These are phyloP conservation scores for Drosophila insularis DNA, from an alignment of 1,140 invertebrate genomes.

Conservation along the genomic window DNA sequence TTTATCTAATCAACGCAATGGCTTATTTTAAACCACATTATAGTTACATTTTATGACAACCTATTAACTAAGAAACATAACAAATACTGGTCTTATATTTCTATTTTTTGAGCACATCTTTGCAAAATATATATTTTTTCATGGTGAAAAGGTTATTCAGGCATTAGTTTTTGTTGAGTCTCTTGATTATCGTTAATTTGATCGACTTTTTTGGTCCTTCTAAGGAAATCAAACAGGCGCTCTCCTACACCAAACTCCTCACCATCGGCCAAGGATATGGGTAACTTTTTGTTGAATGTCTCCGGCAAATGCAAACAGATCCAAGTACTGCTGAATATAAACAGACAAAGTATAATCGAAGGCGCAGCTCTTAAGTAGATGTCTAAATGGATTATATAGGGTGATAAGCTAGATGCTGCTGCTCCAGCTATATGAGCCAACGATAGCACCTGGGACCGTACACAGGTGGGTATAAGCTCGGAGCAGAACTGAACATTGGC, in stretches of 20 bases:
- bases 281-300: slow-evolving; percentile 83
- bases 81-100: too few species aligned
- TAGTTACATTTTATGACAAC: too few species aligned
- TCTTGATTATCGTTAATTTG: slow-evolving; percentile 20
- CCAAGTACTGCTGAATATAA: slow-evolving; percentile 83
- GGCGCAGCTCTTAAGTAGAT: slow-evolving; percentile 83
- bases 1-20: too few species aligned
- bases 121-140: too few species aligned
- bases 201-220: not conserved
- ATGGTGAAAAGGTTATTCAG: slow-evolving; percentile 6
- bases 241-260: slow-evolving; percentile 84
- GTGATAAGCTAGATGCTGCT: slow-evolving; percentile 75
- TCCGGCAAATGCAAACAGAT: slow-evolving; percentile 85
- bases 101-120: too few species aligned
- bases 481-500: slow-evolving; percentile 85
- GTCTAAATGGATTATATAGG: slow-evolving; percentile 75
- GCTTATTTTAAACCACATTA: too few species aligned
- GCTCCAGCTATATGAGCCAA: slow-evolving; percentile 84
- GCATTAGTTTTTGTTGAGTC: slow-evolving; percentile 51
- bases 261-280: slow-evolving; percentile 84
- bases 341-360: slow-evolving; percentile 83
- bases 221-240: slow-evolving; percentile 65
- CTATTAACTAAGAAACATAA: too few species aligned
- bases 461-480: slow-evolving; percentile 86
- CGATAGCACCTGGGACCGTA: slow-evolving; percentile 84